Evolutionary conservation across 2,113 vertebrate species (phyloP).

Genomic region (Bettongia penicillata): DNA sequence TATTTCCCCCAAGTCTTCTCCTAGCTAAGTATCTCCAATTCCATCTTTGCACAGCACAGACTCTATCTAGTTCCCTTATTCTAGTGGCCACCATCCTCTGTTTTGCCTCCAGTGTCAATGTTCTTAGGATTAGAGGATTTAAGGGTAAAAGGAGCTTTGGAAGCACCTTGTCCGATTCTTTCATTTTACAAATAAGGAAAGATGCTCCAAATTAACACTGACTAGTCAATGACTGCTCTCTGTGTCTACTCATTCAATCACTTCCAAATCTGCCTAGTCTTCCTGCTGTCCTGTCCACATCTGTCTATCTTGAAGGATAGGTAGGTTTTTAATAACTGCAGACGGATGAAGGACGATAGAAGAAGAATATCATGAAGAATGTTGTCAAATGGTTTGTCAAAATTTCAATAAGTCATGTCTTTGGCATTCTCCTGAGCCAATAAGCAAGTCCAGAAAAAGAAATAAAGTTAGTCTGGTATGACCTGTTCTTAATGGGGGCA

Average conservation of each 20-base stretch:
- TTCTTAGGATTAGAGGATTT: neutral
- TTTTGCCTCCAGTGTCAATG: neutral
- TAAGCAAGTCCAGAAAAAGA: neutral
- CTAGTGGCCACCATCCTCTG: neutral
- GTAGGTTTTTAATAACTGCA: neutral
- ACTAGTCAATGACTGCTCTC: neutral
- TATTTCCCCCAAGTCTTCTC: neutral
- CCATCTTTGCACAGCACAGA: neutral
- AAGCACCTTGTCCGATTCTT: neutral
- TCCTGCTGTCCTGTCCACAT: neutral
- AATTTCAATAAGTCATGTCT: neutral
- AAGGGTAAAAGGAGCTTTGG: neutral
- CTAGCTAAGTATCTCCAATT: neutral
- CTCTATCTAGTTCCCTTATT: neutral
- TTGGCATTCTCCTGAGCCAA: neutral
- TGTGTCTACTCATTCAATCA: neutral
- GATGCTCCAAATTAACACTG: neutral
- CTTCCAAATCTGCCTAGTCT: neutral
- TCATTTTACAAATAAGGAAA: neutral
- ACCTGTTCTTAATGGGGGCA: neutral
- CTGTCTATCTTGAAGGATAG: neutral
- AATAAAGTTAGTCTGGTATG: neutral
- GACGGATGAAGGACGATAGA: neutral
- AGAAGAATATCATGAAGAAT: neutral
- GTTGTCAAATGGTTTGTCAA: neutral